Percentiles rank a stretch among this genome's conserved stretches.
These are phyloP conservation scores for Holcopasites calliopsidis DNA, from an alignment of 1,140 invertebrate species.

Conservation along the genomic window DNA sequence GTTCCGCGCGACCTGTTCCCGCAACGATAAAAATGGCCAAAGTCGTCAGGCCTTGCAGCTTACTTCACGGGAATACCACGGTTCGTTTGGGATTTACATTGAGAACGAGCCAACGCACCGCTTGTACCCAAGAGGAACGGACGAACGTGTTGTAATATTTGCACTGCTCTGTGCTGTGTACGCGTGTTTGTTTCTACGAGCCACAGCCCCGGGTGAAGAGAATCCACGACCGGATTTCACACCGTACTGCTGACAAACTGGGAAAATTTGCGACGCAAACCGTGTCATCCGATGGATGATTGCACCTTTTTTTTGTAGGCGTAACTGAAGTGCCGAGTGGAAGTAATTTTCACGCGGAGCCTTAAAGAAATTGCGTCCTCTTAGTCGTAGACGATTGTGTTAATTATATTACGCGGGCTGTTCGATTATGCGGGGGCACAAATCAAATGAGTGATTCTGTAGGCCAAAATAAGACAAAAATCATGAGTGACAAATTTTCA, in stretches of 20 bases:
- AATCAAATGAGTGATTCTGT: no score
- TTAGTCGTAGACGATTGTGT: no score
- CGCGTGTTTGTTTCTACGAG: slow-evolving; percentile 20
- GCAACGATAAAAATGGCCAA: slow-evolving; percentile 46
- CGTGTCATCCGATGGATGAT: background rate
- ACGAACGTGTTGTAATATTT: slow-evolving; percentile 42
- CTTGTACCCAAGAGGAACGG: slow-evolving; percentile 14
- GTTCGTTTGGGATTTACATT: slow-evolving; percentile 44
- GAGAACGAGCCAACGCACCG: slow-evolving; percentile 13
- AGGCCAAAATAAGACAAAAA: no score
- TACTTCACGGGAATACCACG: slow-evolving; percentile 27
- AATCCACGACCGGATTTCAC: background rate
- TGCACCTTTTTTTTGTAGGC: background rate
- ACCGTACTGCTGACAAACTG: background rate
- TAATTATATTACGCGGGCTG: no score
- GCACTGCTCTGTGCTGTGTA: slow-evolving; percentile 20
- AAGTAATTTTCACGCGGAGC: no score
- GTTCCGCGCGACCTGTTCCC: slow-evolving; percentile 55
- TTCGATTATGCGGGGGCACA: no score
- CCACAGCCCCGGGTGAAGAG: background rate
- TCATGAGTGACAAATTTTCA: no score
- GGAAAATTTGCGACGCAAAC: background rate
- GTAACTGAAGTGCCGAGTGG: no score
- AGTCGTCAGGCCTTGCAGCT: slow-evolving; percentile 22
- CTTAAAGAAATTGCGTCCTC: no score